Conservation (phyloP, 2,797 vertebrate species). For the Rhinophrynus dorsalis region DNA sequence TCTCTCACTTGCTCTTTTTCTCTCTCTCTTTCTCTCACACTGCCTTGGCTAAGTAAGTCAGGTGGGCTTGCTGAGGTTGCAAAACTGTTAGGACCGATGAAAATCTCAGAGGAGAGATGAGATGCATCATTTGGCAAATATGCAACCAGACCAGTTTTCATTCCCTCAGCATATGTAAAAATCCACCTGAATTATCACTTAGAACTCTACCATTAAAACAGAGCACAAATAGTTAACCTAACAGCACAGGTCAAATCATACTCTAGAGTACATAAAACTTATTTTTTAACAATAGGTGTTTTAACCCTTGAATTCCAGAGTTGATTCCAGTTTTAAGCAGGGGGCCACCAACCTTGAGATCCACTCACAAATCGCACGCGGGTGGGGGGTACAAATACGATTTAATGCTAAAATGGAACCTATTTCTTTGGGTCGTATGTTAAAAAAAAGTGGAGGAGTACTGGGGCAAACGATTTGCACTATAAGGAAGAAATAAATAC, state of each 20-base stretch:
- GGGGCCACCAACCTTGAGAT: too few relatives aligned
- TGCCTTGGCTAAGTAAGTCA: slow-evolving; percentile 3
- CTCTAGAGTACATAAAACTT: not conserved
- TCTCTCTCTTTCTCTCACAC: not conserved
- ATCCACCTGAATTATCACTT: not conserved
- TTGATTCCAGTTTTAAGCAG: too few relatives aligned
- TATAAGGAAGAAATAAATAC: too few relatives aligned
- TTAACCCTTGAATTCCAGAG: too few relatives aligned
- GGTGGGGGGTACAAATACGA: too few relatives aligned
- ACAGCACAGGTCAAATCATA: slow-evolving; percentile 5
- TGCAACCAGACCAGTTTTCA: slow-evolving; percentile 17
- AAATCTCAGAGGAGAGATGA: slow-evolving; percentile 37
- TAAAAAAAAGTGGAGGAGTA: too few relatives aligned
- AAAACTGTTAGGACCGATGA: slow-evolving; percentile 43
- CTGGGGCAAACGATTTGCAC: too few relatives aligned
- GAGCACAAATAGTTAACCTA: not conserved
- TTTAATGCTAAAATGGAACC: too few relatives aligned
- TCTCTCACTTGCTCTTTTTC: not conserved
- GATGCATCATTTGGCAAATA: slow-evolving; percentile 42
- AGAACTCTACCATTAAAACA: slow-evolving; percentile 12
- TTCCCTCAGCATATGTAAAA: slow-evolving; percentile 6
- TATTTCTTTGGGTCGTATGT: too few relatives aligned
- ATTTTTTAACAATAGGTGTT: too few relatives aligned
- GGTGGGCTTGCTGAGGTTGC: slow-evolving; percentile 49
- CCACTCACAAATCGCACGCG: too few relatives aligned